Base-by-base conservation (phyloP, 2,797 vertebrate species). In the Neoniphon sammara region DNA sequence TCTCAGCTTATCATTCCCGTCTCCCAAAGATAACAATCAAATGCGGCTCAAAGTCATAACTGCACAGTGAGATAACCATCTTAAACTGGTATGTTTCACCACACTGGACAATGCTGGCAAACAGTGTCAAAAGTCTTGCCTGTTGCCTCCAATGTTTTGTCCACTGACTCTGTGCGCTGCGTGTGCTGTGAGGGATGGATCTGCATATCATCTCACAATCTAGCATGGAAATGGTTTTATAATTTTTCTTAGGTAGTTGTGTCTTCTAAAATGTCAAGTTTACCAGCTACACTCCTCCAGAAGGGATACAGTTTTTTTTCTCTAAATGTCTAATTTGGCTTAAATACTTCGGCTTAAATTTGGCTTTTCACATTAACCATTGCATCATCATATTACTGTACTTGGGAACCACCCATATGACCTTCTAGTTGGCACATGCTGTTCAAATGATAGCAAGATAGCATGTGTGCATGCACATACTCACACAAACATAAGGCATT, bases 21-120 rank as follows among this genome's bases (percentile, higher is more conserved):
- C 30, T 30, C n/a, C 47, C 39, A 49, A 52, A 70, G 18, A 49
- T 56, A 72, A 20, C 54, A 50, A 14, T 47, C 34, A 53, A 8
- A 42, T 39, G 5, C 39, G 57, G 25, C 18, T 47, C 14, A 55
- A 56, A 44, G 50, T 30, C 49, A 55, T 39, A 56, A 61, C 27
- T 21, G 17, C 39, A 39, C 49, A 14, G 20, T 47, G 57, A 62
- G 57, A 73, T 63, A 67, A 66, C 50, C 49, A 62, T 62, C 27
- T 47, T n/a, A 66, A 55, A 39, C 27, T 25, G 49, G 2, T 25
- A 31, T 30, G 25, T 66, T 67, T 47, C 11, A 47, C 47, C 47
- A 53, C 2, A 15, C 12, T 25, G 57, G 25, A n/a, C 44, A 42
- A 34, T n/a, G 36, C 17, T 49, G 14, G 14, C 31, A 11, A 10